Conservation (phyloP, 92 coral and sea anemone genomes). For the Plumapathes pennacea region DNA sequence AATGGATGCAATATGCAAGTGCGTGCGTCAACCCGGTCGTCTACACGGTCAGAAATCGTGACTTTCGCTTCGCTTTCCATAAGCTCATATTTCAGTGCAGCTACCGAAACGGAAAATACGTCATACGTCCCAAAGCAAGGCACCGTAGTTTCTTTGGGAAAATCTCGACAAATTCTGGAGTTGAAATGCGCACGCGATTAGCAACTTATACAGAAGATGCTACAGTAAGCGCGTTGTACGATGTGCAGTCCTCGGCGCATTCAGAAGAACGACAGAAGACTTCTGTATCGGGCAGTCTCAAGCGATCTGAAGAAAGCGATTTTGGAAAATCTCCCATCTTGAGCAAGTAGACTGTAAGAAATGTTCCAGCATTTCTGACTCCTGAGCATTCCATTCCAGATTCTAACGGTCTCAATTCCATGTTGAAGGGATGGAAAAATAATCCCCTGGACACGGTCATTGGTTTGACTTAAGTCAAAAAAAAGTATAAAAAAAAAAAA, state of each 20-base stretch:
- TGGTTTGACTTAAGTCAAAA: no score
- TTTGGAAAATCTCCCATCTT: no score
- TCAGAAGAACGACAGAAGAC: not conserved
- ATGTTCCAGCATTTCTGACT: no score
- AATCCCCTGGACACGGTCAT: no score
- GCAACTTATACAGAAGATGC: slow-evolving; percentile 61
- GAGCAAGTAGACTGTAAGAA: no score
- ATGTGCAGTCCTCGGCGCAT: not conserved
- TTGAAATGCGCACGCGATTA: slow-evolving; percentile 47
- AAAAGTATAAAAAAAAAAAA: no score
- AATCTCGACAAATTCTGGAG: slow-evolving; percentile 39
- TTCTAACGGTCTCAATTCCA: no score
- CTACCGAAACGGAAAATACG: slow-evolving; percentile 68
- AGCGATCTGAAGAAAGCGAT: no score
- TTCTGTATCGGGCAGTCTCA: no score
- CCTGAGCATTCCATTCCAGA: no score
- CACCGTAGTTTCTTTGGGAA: slow-evolving; percentile 28
- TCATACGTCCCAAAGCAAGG: slow-evolving; percentile 20
- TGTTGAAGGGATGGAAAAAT: no score
- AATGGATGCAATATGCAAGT: slow-evolving; percentile 74
- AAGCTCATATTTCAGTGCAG: slow-evolving; percentile 68
- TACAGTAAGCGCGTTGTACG: slow-evolving; percentile 9
- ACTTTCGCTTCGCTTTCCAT: slow-evolving; percentile 77
- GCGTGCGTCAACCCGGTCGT: slow-evolving; percentile 76
- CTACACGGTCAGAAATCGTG: slow-evolving; percentile 79